Percentiles rank a stretch among this genome's conserved stretches.
Evolutionary conservation across 2,888 invertebrate species (phyloP).

Genomic region (Schizotus pectinicornis): DNA sequence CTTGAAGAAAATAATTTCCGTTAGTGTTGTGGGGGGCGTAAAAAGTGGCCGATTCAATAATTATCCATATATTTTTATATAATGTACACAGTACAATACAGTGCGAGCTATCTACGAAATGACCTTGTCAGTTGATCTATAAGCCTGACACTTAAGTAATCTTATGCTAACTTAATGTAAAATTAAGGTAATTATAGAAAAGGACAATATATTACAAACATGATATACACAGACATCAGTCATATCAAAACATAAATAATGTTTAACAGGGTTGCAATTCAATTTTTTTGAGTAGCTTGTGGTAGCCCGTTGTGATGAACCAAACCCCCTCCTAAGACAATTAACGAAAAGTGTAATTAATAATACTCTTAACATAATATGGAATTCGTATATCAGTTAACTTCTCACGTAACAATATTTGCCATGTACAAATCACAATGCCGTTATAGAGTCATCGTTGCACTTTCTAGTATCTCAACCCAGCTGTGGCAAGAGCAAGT

Average conservation of each 20-base stretch:
- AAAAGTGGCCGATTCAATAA: conserved; percentile 35
- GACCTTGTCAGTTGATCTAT: conserved; percentile 54
- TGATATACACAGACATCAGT: conserved; percentile 48
- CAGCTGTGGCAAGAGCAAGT: conserved; percentile 26
- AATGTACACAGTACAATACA: conserved; percentile 59
- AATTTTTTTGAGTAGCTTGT: conserved; percentile 7
- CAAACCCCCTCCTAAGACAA: conserved; percentile 18
- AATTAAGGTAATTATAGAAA: conserved; percentile 48
- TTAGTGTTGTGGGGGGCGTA: background rate
- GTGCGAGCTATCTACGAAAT: conserved; percentile 55
- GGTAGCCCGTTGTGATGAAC: background rate
- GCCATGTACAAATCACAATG: conserved; percentile 30
- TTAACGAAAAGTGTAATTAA: conserved; percentile 18
- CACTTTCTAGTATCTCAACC: conserved; percentile 20
- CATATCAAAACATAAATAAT: conserved; percentile 36
- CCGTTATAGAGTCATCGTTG: conserved; percentile 27
- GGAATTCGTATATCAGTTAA: conserved; percentile 21
- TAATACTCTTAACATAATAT: conserved; percentile 22
- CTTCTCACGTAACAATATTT: conserved; percentile 13
- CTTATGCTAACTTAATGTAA: conserved; percentile 47
- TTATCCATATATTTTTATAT: conserved; percentile 56
- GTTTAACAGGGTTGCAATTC: conserved; percentile 16
- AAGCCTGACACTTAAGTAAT: conserved; percentile 52
- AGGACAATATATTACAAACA: conserved; percentile 49
- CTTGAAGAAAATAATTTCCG: background rate